Percentiles rank a stretch among this genome's conserved stretches.
Evolutionary conservation across 2,888 invertebrate species (phyloP).

Genomic region (Serrognathus titanus): DNA sequence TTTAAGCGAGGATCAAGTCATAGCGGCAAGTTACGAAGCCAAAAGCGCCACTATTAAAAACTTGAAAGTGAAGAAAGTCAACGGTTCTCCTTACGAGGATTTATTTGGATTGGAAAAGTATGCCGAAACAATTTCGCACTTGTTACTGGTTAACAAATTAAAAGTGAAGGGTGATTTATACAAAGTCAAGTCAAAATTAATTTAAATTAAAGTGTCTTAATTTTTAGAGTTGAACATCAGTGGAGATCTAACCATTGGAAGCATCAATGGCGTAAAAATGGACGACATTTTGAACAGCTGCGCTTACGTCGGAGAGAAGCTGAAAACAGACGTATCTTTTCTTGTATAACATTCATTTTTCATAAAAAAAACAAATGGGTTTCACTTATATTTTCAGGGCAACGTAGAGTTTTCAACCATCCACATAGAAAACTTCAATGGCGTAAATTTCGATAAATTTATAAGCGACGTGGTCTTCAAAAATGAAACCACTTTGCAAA

Average conservation of each 20-base stretch:
- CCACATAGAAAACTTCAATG: conserved; percentile 42
- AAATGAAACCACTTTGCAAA: conserved; percentile 36
- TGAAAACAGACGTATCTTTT: conserved; percentile 15
- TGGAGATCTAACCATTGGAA: conserved; percentile 43
- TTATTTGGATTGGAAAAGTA: conserved; percentile 32
- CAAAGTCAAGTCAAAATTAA: too few species aligned
- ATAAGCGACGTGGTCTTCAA: conserved; percentile 47
- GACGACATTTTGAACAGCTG: conserved; percentile 39
- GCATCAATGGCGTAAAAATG: conserved; percentile 36
- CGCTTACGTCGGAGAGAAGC: conserved; percentile 46
- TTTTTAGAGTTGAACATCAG: conserved; percentile 39
- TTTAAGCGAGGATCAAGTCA: conserved; percentile 37
- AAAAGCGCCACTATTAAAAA: conserved; percentile 37
- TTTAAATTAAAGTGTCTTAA: conserved; percentile 5
- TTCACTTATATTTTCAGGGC: conserved; percentile 10
- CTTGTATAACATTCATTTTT: conserved; percentile 3
- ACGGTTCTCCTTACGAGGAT: conserved; percentile 40
- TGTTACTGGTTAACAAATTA: conserved; percentile 45
- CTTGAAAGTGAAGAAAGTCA: conserved; percentile 36
- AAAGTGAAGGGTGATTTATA: conserved; percentile 40
- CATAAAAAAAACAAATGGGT: too few species aligned
- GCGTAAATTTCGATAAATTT: conserved; percentile 42
- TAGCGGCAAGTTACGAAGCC: conserved; percentile 40
- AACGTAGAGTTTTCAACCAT: conserved; percentile 35
- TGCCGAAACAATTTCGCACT: conserved; percentile 36